Evolutionary conservation across 2,888 invertebrate genomes (phyloP).

Genomic region (Leucophenga maculata): DNA sequence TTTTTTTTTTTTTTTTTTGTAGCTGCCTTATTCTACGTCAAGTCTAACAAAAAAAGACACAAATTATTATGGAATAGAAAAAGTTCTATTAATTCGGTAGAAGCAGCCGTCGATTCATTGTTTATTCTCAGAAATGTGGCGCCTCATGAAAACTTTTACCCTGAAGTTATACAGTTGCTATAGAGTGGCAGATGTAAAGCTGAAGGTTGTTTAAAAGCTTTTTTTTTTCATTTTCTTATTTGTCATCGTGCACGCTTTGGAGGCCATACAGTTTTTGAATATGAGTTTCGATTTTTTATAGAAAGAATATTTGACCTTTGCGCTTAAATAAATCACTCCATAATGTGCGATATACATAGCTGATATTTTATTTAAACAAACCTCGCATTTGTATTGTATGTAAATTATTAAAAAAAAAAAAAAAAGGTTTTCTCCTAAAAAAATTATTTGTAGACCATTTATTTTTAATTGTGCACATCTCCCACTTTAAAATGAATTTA

Average conservation of each 20-base stretch:
- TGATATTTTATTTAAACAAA: neutral
- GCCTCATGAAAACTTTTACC: neutral
- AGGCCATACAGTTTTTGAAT: too few species aligned
- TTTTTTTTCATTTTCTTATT: neutral
- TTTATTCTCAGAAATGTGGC: slow-evolving; percentile 10
- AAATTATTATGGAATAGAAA: slow-evolving; percentile 8
- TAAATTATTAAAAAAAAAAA: neutral
- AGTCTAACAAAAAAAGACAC: neutral
- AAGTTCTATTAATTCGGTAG: neutral
- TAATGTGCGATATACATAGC: neutral
- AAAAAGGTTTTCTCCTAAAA: too few species aligned
- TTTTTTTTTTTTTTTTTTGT: too few species aligned
- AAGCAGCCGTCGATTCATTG: neutral
- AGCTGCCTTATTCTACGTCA: neutral
- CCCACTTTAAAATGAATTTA: neutral
- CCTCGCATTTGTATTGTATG: neutral
- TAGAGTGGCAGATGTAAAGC: neutral
- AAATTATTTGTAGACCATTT: too few species aligned
- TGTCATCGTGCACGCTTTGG: too few species aligned
- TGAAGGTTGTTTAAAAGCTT: too few species aligned
- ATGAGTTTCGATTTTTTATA: too few species aligned
- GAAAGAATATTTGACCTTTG: too few species aligned
- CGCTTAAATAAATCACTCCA: too few species aligned
- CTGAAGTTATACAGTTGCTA: neutral
- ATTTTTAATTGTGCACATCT: neutral